These are phyloP conservation scores for Chromis chromis DNA, from an alignment of 2,797 vertebrate genomes.

Conservation along the genomic window DNA sequence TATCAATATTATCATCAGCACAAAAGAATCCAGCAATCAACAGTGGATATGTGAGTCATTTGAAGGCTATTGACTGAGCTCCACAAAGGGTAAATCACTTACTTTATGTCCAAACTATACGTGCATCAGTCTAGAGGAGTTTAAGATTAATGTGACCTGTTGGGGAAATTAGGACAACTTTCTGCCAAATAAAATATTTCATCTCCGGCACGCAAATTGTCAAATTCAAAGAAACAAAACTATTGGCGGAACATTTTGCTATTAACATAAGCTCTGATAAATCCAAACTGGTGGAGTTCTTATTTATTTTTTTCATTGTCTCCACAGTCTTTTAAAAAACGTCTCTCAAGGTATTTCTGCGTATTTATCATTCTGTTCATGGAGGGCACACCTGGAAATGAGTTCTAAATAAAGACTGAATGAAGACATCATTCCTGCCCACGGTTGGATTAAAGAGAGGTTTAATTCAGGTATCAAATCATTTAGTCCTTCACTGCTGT, in stretches of 20 bases:
- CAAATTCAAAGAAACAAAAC: neutral
- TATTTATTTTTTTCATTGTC: too few species aligned
- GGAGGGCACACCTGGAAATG: slow-evolving; percentile 6
- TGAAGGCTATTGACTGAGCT: neutral
- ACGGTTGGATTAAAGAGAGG: slow-evolving; percentile 10
- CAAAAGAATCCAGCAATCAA: slow-evolving; percentile 9
- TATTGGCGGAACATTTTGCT: neutral
- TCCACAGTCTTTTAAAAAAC: neutral
- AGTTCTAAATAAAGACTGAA: slow-evolving; percentile 4
- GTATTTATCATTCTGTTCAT: too few species aligned
- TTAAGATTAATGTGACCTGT: neutral
- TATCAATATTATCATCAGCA: slow-evolving; percentile 10
- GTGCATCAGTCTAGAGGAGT: slow-evolving; percentile 14
- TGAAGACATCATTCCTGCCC: too few species aligned
- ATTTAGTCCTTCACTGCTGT: neutral
- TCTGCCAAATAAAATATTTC: slow-evolving; percentile 20
- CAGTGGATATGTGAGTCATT: neutral
- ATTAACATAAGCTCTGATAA: neutral
- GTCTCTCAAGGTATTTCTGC: too few species aligned
- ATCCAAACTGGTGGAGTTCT: neutral
- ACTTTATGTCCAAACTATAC: slow-evolving; percentile 14
- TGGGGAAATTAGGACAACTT: slow-evolving; percentile 1
- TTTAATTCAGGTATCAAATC: slow-evolving; percentile 17
- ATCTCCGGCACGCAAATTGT: neutral
- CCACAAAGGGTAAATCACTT: neutral